Base-by-base conservation (phyloP, 2,113 vertebrate genomes). In the Bubalus kerabau region DNA sequence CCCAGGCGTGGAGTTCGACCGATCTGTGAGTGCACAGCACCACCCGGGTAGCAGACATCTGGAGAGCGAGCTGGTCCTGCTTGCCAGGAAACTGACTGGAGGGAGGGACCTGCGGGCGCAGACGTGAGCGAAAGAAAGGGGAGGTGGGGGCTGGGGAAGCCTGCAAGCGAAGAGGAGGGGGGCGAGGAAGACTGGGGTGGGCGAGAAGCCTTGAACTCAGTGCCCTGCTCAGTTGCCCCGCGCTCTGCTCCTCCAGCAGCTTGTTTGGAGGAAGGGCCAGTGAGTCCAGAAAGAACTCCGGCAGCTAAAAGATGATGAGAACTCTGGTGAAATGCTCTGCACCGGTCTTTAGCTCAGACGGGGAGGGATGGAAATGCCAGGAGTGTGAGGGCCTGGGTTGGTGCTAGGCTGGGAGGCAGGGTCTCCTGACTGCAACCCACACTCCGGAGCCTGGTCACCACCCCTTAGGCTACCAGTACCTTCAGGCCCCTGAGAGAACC, bases 21-120 rank as follows among this genome's bases (percentile, higher is more conserved):
- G 57, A 32, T 17, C 11, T 0, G 1, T 16, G 15, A 40, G 80
- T 7, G 11, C 6, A 0, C 5, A 9, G 1, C 5, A 9, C 7
- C n/a, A 14, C 1, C 21, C 0, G 14, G 87, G 13, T 46, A 28
- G 88, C 21, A 5, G 48, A 14, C 32, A 2, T 15, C 85, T 91
- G 59, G 54, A n/a, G 80, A 94, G 19, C 1, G 0, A 30, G 32
- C 36, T 85, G 28, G 1, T 15, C 52, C 82, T 23, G 6, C 36
- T 21, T 10, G 81, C 24, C 1, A 6, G 52, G 30, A 83, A 30
- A 57, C 2, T 50, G 43, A 74, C 1, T 30, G 64, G n/a, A 46
- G 46, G 26, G 54, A 60, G 19, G 60, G 57, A n/a, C n/a, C 11
- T 11, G 6, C 16, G 26, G 36, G 48, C 48, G 57, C 5, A 6